Conservation (phyloP, 2,888 invertebrate genomes). For the Ctenicera cuprea region DNA sequence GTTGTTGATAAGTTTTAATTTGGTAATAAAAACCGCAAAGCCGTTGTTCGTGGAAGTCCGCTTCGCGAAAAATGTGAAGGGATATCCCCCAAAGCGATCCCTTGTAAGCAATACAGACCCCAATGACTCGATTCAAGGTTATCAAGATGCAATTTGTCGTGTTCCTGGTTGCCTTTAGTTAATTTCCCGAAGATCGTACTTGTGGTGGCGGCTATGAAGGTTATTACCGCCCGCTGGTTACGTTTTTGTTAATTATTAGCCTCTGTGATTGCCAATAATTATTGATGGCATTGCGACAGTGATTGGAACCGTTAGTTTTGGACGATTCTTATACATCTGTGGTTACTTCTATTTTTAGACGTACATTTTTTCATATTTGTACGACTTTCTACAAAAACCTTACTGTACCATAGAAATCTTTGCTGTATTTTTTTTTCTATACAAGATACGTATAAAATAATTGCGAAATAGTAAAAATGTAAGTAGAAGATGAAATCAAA, state of each 20-base stretch:
- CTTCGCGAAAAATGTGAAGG: conserved; percentile 12
- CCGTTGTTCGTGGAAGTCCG: conserved; percentile 3
- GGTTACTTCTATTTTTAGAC: no score
- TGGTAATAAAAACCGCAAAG: conserved; percentile 7
- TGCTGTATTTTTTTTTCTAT: no score
- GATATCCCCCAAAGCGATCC: conserved; percentile 12
- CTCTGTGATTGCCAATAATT: background rate
- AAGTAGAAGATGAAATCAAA: no score
- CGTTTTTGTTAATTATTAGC: background rate
- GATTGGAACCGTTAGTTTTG: background rate
- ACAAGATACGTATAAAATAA: no score
- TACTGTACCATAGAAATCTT: no score
- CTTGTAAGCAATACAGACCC: background rate
- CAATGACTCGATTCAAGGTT: conserved; percentile 11
- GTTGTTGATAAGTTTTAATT: conserved; percentile 1
- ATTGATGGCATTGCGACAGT: conserved; percentile 15
- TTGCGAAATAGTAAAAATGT: no score
- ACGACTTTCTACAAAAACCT: no score
- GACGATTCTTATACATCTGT: no score
- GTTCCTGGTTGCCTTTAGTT: conserved; percentile 23
- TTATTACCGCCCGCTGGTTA: conserved; percentile 1
- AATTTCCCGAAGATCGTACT: conserved; percentile 21
- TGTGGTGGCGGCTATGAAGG: conserved; percentile 19
- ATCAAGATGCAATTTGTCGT: conserved; percentile 21
- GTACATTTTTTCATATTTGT: no score